Conservation (phyloP, 2,797 vertebrate species). For the Staurois parvus region DNA sequence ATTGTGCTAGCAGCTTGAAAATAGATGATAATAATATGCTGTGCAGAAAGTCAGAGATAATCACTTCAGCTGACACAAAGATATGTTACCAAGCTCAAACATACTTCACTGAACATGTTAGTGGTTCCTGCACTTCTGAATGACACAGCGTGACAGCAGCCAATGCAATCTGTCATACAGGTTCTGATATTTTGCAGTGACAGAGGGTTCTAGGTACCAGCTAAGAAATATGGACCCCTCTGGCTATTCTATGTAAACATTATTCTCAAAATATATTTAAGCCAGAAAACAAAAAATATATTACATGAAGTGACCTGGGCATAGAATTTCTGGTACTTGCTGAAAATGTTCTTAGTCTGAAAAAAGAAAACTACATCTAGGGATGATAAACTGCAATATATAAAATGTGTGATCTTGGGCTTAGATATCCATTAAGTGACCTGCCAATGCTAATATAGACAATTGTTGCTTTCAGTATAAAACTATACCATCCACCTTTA, state of each 20-base stretch:
- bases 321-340: too few species aligned
- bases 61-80: constrained; percentile 43
- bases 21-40: constrained; percentile 20
- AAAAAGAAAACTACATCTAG: too few species aligned
- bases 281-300: too few species aligned
- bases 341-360: too few species aligned
- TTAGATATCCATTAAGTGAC: background rate
- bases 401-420: too few species aligned
- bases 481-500: too few species aligned
- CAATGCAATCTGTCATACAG: constrained; percentile 45
- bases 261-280: background rate
- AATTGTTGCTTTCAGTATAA: background rate
- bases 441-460: background rate
- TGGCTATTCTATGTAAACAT: background rate
- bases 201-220: constrained; percentile 1
- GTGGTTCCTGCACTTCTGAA: constrained; percentile 23
- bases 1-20: background rate
- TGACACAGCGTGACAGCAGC: constrained; percentile 42
- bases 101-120: constrained; percentile 52
- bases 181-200: constrained; percentile 10
- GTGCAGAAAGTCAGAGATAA: constrained; percentile 38
- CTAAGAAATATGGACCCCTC: background rate
- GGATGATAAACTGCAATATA: too few species aligned
- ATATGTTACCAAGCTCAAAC: constrained; percentile 42
- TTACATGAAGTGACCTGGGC: too few species aligned